Base-by-base conservation (phyloP, 2,797 vertebrate species). In the Propithecus deckenii region DNA sequence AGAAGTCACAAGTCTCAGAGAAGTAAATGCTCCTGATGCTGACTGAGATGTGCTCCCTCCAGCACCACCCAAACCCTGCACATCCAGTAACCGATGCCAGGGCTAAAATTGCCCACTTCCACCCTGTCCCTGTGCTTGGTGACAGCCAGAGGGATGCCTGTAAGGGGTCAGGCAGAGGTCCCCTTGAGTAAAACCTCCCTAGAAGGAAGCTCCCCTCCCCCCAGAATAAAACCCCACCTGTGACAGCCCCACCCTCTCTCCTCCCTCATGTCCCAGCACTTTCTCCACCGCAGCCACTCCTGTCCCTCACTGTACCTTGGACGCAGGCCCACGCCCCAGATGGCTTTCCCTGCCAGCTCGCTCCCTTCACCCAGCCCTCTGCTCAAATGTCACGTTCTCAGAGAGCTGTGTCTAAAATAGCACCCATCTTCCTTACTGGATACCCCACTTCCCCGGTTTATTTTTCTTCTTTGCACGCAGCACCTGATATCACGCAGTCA, bases 251-350 rank as follows among this genome's bases (percentile, higher is more conserved):
- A n/a, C 67, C 13, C 0, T 20, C 13, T n/a, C 74, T 43, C 78
- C 55, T 57, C 61, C 61, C 55, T 67, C 25, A 7, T 7, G 30
- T 57, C 43, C 80, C 20, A 3, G 2, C 52, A 28, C 59, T n/a
- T 30, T 55, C 9, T 86, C 79, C n/a, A 59, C 61, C 20, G 43
- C 59, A 71, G 86, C 48, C 75, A 93, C 8, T 6, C 55, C 71
- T 23, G 0, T 50, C 55, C 63, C 41, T 80, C 17, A 7, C 72
- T 12, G 59, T 7, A 28, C 76, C 71, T 28, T 87, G 95, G 93
- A 92, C 78, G 43, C 46, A 41, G 69, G 84, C 86, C 95, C 2
- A 8, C 0, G 0, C 22, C 69, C 85, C 86, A 94, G 72, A 95
- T 55, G 86, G 92, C 48, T 55, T 79, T 78, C 55, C 48, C 87